These are phyloP conservation scores for Poliocrania exsul DNA, from an alignment of 2,797 vertebrate genomes.

Conservation along the genomic window DNA sequence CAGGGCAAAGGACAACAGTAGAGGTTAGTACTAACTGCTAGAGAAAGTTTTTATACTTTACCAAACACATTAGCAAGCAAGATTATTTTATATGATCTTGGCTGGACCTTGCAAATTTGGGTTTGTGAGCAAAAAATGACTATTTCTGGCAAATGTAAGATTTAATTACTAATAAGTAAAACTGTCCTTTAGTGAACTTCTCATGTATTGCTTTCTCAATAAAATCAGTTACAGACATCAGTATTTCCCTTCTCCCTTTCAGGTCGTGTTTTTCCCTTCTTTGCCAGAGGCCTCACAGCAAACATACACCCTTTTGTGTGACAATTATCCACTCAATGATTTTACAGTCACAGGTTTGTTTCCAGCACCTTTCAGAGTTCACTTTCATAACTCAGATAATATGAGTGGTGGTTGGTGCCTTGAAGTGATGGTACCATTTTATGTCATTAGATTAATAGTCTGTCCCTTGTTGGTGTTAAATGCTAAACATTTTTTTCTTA, in stretches of 20 bases:
- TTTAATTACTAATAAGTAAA: neutral
- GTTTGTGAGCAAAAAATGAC: neutral
- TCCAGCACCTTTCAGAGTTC: neutral
- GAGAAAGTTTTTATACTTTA: neutral
- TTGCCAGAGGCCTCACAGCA: conserved; percentile 72
- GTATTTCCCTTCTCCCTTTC: conserved; percentile 10
- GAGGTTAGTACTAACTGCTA: conserved; percentile 80
- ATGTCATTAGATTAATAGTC: neutral
- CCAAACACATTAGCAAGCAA: neutral
- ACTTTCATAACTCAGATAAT: neutral
- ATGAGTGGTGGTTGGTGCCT: neutral
- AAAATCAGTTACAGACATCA: neutral
- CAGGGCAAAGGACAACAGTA: conserved; percentile 78
- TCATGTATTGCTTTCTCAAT: neutral
- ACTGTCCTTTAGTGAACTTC: neutral
- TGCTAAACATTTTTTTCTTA: neutral
- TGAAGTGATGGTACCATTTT: neutral
- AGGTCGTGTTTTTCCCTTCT: conserved; percentile 90
- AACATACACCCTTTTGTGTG: conserved; percentile 85
- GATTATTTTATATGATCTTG: neutral
- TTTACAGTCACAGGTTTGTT: conserved; percentile 86
- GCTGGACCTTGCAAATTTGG: neutral
- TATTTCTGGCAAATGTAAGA: neutral
- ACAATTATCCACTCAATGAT: conserved; percentile 89
- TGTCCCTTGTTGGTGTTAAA: neutral